A percentile compares a stretch with the other conserved stretches of the same genome.
phyloP scores from a whole-genome alignment of 2,797 vertebrate species.

The Macropodus opercularis region DNA sequence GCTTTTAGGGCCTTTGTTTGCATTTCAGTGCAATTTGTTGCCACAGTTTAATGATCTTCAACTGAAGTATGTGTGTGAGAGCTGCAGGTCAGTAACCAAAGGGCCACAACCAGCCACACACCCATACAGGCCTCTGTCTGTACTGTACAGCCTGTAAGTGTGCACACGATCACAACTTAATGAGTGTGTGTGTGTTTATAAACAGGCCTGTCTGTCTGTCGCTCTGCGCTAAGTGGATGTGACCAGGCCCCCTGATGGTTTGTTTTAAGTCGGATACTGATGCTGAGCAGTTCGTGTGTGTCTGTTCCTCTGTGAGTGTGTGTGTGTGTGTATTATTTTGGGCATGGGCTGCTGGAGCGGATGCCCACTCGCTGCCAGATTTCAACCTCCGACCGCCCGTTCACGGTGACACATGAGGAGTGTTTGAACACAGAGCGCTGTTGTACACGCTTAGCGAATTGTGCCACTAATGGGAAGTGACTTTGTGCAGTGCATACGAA shows the following conservation, averaged over 20 bases:
- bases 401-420: slow-evolving; percentile 50
- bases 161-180: slow-evolving; percentile 42
- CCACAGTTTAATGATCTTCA: too few species aligned
- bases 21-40: too few species aligned
- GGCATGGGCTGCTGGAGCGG: slow-evolving; percentile 64
- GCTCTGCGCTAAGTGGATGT: slow-evolving; percentile 74
- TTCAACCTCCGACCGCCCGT: slow-evolving; percentile 67
- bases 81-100: slow-evolving; percentile 47
- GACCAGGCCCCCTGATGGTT: slow-evolving; percentile 78
- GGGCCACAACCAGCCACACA: slow-evolving; percentile 66
- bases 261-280: slow-evolving; percentile 78
- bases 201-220: slow-evolving; percentile 71
- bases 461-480: slow-evolving; percentile 56
- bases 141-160: slow-evolving; percentile 61
- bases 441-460: slow-evolving; percentile 48
- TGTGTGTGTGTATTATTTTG: slow-evolving; percentile 62
- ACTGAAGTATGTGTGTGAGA: slow-evolving; percentile 13
- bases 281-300: slow-evolving; percentile 61
- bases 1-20: too few species aligned
- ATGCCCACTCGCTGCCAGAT: slow-evolving; percentile 70
- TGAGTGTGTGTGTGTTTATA: slow-evolving; percentile 69
- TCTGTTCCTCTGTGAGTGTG: slow-evolving; percentile 15
- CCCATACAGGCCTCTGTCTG: slow-evolving; percentile 44
- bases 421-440: slow-evolving; percentile 56
- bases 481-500: slow-evolving; percentile 19